These are phyloP conservation scores for Peromyscus californicus DNA, from an alignment of 2,113 vertebrate species.

Conservation along the genomic window DNA sequence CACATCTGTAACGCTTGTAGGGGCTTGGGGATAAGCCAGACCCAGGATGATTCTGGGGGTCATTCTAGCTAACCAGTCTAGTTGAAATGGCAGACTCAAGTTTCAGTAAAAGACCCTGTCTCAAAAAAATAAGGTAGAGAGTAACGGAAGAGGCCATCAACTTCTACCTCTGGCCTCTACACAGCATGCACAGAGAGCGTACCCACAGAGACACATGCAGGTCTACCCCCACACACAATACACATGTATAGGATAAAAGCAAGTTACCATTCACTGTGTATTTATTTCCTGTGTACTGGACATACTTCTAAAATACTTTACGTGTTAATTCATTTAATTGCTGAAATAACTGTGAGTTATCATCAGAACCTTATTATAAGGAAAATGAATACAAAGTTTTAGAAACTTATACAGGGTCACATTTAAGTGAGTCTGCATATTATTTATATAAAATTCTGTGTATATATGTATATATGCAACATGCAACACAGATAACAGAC, in stretches of 20 bases:
- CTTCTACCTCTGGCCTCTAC: background rate
- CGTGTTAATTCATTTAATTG: background rate
- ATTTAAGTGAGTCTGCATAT: background rate
- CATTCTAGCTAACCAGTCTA: background rate
- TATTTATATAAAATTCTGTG: background rate
- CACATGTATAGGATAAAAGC: background rate
- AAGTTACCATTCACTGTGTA: too few species aligned
- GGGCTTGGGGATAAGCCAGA: background rate
- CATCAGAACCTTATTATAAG: background rate
- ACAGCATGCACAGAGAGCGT: background rate
- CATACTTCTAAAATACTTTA: background rate
- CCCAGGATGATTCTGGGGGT: background rate
- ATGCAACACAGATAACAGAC: background rate
- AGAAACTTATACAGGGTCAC: background rate
- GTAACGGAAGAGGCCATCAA: background rate
- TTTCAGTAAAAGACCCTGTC: background rate
- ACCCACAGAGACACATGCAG: background rate
- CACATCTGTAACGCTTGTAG: background rate
- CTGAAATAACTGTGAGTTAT: background rate
- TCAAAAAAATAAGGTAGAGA: background rate
- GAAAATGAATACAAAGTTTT: background rate
- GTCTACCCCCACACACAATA: background rate
- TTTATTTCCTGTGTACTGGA: background rate
- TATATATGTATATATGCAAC: background rate
- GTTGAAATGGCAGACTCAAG: background rate